phyloP scores from a whole-genome alignment of 2,113 vertebrate species.

The Eulemur rufifrons region DNA sequence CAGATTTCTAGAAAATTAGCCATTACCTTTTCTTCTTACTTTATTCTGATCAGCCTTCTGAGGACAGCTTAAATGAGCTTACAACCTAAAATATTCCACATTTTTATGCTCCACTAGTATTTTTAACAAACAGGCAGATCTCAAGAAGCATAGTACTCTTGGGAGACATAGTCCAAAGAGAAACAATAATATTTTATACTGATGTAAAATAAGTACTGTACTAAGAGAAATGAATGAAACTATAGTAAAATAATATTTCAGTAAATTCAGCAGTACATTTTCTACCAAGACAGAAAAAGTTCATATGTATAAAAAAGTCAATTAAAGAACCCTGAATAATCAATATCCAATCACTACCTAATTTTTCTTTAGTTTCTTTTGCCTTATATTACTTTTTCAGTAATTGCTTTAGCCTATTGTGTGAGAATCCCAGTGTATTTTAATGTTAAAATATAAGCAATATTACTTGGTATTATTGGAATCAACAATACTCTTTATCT shows the following conservation, averaged over 20 bases:
- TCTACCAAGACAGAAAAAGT: slow-evolving; percentile 1
- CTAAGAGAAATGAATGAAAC: neutral
- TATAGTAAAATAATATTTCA: neutral
- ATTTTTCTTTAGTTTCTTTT: neutral
- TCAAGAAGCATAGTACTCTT: neutral
- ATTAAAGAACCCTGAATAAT: neutral
- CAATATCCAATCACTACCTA: neutral
- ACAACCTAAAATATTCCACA: neutral
- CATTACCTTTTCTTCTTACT: slow-evolving; percentile 27
- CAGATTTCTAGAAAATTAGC: slow-evolving; percentile 54
- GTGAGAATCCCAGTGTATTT: neutral
- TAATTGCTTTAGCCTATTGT: neutral
- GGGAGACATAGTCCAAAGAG: neutral
- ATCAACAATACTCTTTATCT: neutral
- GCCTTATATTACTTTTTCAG: neutral
- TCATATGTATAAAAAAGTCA: neutral
- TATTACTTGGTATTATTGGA: neutral
- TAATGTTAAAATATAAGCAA: neutral
- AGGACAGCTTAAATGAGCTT: slow-evolving; percentile 24
- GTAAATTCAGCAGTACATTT: neutral
- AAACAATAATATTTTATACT: neutral
- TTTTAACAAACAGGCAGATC: slow-evolving; percentile 34
- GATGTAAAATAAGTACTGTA: neutral
- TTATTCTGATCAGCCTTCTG: neutral
- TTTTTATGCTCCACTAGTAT: neutral